Base-by-base conservation (phyloP, 1,140 invertebrate species). In the Solen grandis region DNA sequence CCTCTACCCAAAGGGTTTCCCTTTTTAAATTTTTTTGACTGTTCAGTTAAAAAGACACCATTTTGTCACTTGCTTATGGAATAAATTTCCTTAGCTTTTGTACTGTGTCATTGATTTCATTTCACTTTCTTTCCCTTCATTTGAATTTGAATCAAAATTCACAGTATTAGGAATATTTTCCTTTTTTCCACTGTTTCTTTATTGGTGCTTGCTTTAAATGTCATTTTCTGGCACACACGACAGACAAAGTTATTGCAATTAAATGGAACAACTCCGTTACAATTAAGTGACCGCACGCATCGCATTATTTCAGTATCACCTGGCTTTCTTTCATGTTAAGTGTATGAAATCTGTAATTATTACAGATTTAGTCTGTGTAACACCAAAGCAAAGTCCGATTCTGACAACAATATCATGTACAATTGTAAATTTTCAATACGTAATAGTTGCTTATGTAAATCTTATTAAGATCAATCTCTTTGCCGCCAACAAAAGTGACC, bases 171-270 rank as follows among this genome's bases (percentile, higher is more conserved):
- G 0, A 31, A 35, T 35, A 13, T 22, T 1, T 52, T 52, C 19
- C 22, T 3, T n/a, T n/a, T n/a, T n/a, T n/a, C n/a, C n/a, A n/a
- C n/a, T n/a, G n/a, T n/a, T n/a, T n/a, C n/a, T n/a, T n/a, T n/a
- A n/a, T n/a, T n/a, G n/a, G n/a, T n/a, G n/a, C n/a, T n/a, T n/a
- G n/a, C n/a, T n/a, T n/a, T n/a, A n/a, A 62, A 59, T 16, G 72
- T 74, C 72, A 74, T 74, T 46, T 62, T 62, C 50, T 74, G 25
- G 63, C 72, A 74, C n/a, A 25, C 50, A 22, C 33, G 60, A 74
- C 72, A 50, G 0, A 13, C n/a, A 19, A 1, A 25, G 16, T 2
- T 31, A 35, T 1, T 5, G 25, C 41, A 2, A 65, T 46, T 66
- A n/a, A 76, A 65, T 22, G 52, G 46, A 16, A 66, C 50, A 5